phyloP scores from a whole-genome alignment of 2,888 invertebrate genomes.

The Anorthoa munda region DNA sequence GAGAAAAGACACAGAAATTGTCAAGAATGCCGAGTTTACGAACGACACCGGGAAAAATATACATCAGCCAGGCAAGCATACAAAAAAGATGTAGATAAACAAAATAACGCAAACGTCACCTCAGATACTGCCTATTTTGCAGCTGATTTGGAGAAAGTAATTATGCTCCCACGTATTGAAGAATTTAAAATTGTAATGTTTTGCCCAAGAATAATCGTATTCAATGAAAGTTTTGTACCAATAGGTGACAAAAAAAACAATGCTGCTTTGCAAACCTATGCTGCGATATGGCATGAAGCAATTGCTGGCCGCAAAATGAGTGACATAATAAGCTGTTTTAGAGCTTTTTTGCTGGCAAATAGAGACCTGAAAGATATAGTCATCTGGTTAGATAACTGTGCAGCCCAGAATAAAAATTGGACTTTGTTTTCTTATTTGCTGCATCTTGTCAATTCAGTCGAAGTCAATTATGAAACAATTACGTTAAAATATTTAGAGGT shows the following conservation, averaged over 20 bases:
- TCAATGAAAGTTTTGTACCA: too few relatives aligned
- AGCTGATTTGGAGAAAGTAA: neutral
- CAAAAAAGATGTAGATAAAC: too few relatives aligned
- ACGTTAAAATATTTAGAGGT: neutral
- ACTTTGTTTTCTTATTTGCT: too few relatives aligned
- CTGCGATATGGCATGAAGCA: slow-evolving; percentile 7
- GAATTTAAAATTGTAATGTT: too few relatives aligned
- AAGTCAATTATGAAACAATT: too few relatives aligned
- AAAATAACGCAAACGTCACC: neutral
- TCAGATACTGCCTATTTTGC: neutral
- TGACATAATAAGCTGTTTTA: slow-evolving; percentile 1
- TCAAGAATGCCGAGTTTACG: too few relatives aligned
- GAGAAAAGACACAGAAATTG: too few relatives aligned
- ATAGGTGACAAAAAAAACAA: neutral
- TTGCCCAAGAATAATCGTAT: too few relatives aligned
- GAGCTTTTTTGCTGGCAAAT: neutral
- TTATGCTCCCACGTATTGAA: neutral
- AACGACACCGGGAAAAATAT: too few relatives aligned
- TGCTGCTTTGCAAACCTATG: neutral
- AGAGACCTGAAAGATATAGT: neutral
- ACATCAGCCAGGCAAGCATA: too few relatives aligned
- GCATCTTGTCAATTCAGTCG: too few relatives aligned
- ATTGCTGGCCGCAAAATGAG: neutral
- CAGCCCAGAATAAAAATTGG: too few relatives aligned
- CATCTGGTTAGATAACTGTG: slow-evolving; percentile 3